Percentiles rank a stretch among this genome's conserved stretches.
phyloP scores from a whole-genome alignment of 2,113 vertebrate species.

The Theristicus caerulescens region DNA sequence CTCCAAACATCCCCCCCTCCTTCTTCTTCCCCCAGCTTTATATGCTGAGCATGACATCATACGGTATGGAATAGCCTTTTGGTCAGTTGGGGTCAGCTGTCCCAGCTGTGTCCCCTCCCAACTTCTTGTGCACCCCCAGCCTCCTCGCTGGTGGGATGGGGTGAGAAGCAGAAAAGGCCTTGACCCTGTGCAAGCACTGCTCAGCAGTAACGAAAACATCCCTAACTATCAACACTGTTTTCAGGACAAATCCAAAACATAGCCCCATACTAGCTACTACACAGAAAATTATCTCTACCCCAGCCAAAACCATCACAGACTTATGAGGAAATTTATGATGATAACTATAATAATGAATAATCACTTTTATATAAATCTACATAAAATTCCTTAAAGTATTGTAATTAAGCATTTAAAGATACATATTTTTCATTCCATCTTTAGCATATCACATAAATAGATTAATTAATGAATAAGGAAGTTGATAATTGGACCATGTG shows the following conservation, averaged over 20 bases:
- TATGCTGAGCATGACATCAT: neutral
- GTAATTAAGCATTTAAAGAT: neutral
- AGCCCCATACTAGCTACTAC: neutral
- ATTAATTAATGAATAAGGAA: neutral
- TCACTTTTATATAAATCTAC: neutral
- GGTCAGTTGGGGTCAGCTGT: neutral
- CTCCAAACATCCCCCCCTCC: neutral
- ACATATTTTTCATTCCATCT: neutral
- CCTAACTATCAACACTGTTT: neutral
- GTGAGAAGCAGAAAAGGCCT: neutral
- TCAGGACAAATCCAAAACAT: neutral
- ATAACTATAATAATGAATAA: neutral
- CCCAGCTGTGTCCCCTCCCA: neutral
- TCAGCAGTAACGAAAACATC: neutral
- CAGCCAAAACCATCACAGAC: neutral
- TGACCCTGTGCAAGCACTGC: neutral
- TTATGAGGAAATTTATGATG: neutral
- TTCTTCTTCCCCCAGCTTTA: neutral
- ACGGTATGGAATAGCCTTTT: neutral
- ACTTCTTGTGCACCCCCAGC: neutral
- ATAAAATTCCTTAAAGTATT: neutral
- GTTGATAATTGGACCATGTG: neutral
- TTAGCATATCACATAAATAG: neutral
- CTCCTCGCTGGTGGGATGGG: neutral
- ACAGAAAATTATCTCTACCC: neutral